Evolutionary conservation across 2,113 vertebrate genomes (phyloP).

Genomic region (Oceanites oceanicus): DNA sequence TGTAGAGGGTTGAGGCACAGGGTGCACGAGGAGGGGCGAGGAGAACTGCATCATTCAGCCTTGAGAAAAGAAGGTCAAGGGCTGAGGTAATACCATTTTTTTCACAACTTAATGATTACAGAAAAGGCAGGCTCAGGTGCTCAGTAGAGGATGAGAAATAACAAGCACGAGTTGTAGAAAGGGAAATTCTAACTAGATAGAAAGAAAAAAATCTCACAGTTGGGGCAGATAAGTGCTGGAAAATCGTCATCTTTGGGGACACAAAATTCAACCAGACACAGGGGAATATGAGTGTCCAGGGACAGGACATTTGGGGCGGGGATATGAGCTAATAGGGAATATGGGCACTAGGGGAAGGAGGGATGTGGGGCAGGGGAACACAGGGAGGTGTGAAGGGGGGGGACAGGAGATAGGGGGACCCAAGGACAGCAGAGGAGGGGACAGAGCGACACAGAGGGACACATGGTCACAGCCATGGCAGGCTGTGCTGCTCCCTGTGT

Average conservation of each 20-base stretch:
- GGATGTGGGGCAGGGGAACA: background rate
- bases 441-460: rapidly evolving
- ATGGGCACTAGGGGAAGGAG: rapidly evolving
- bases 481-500: background rate
- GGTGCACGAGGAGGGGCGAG: background rate
- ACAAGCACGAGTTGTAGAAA: background rate
- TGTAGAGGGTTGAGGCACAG: background rate
- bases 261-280: background rate
- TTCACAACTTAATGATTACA: background rate
- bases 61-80: background rate
- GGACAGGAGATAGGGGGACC: background rate
- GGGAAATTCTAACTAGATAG: background rate
- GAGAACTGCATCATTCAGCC: background rate
- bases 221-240: background rate
- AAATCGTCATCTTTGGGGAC: background rate
- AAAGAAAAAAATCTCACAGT: background rate
- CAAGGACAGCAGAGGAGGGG: background rate
- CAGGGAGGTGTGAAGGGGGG: too few species aligned
- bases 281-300: background rate
- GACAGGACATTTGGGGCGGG: background rate
- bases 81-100: background rate
- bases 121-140: background rate
- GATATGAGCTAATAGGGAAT: background rate
- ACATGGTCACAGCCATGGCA: background rate
- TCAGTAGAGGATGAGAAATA: background rate